Conservation (phyloP, 1,140 invertebrate species). For the Plectrocnemia conspersa region DNA sequence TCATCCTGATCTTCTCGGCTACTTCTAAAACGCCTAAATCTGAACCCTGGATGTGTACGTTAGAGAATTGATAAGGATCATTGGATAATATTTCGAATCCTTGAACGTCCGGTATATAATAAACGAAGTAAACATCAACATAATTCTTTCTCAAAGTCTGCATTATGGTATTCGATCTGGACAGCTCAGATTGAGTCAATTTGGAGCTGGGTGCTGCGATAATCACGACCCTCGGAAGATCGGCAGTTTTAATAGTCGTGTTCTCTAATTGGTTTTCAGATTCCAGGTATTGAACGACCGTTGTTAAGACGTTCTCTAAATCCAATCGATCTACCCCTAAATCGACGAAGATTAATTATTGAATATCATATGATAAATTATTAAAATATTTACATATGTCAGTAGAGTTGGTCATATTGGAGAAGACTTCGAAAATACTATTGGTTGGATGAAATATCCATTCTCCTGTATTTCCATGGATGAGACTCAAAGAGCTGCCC, state of each 20-base stretch:
- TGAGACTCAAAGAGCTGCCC: constrained; percentile 53
- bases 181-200: constrained; percentile 41
- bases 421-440: constrained; percentile 42
- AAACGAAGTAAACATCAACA: constrained; percentile 47
- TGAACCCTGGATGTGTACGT: constrained; percentile 37
- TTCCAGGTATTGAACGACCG: constrained; percentile 39
- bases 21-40: constrained; percentile 40
- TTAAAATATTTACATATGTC: constrained; percentile 41
- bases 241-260: constrained; percentile 37
- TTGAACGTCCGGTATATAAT: constrained; percentile 39
- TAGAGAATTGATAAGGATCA: constrained; percentile 22
- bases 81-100: constrained; percentile 34
- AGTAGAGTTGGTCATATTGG: constrained; percentile 42
- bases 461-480: constrained; percentile 54
- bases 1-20: constrained; percentile 38
- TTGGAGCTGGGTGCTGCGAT: constrained; percentile 43
- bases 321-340: constrained; percentile 49
- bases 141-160: constrained; percentile 40
- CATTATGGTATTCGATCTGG: constrained; percentile 42
- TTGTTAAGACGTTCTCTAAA: constrained; percentile 44
- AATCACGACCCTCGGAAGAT: constrained; percentile 43
- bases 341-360: constrained; percentile 25
- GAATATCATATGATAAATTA: background rate
- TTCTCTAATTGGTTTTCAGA: constrained; percentile 41
- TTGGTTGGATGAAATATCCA: constrained; percentile 51